Percentiles rank a stretch among this genome's conserved stretches.
phyloP scores from a whole-genome alignment of 1,140 invertebrate species.

The Solen grandis region DNA sequence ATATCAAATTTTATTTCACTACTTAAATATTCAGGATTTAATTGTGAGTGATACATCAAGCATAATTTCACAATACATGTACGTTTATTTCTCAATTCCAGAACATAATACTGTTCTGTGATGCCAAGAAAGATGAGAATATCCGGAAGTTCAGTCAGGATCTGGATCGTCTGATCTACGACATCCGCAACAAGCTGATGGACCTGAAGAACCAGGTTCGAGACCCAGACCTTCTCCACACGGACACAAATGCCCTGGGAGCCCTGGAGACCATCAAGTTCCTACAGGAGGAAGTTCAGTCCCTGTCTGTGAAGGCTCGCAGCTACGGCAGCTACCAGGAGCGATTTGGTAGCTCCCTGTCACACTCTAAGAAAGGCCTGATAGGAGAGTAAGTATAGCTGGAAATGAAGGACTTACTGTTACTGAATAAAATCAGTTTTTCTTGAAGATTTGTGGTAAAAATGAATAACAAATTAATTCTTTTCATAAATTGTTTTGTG shows the following conservation, averaged over 20 bases:
- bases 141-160: conserved; percentile 79
- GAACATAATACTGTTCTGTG: conserved; percentile 79
- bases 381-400: conserved; percentile 73
- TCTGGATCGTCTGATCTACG: conserved; percentile 75
- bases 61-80: background rate
- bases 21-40: no score
- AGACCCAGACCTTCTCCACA: conserved; percentile 76
- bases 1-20: no score
- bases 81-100: conserved; percentile 51
- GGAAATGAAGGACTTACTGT: no score
- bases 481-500: no score
- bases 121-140: conserved; percentile 81
- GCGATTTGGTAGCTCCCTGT: conserved; percentile 78
- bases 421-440: no score
- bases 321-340: conserved; percentile 80
- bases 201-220: conserved; percentile 75
- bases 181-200: conserved; percentile 74
- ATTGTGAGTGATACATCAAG: no score
- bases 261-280: conserved; percentile 76
- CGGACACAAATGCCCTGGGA: conserved; percentile 74
- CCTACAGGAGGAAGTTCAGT: conserved; percentile 76
- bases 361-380: conserved; percentile 70
- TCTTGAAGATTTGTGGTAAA: no score
- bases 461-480: no score
- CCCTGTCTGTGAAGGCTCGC: conserved; percentile 71